Percentiles rank a stretch among this genome's conserved stretches.
Conservation (phyloP, 2,113 vertebrate genomes). For the Xiphophorus hellerii region DNA sequence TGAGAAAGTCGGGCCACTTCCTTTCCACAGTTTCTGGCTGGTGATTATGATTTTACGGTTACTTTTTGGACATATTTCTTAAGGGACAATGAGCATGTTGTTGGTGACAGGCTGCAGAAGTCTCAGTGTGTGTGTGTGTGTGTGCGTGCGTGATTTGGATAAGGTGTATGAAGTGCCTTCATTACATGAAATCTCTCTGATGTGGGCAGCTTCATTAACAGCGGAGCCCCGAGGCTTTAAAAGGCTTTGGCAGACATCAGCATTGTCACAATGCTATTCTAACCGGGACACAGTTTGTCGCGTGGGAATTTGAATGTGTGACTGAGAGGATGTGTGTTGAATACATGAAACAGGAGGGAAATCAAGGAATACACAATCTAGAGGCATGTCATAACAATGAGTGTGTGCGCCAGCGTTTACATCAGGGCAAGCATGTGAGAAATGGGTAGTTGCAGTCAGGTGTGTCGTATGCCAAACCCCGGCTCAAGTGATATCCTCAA, state of each 20-base stretch:
- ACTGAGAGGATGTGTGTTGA: conserved; percentile 21
- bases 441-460: not conserved
- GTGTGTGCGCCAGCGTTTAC: not conserved
- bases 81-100: conserved; percentile 12
- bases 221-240: conserved; percentile 46
- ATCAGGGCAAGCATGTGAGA: conserved; percentile 8
- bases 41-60: conserved; percentile 38
- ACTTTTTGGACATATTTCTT: conserved; percentile 14
- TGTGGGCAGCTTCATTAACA: conserved; percentile 71
- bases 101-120: conserved; percentile 9
- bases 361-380: conserved; percentile 12
- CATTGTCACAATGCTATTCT: conserved; percentile 62
- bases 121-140: conserved; percentile 7
- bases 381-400: not conserved
- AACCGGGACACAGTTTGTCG: conserved; percentile 40
- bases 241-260: conserved; percentile 65
- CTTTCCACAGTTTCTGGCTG: conserved; percentile 25
- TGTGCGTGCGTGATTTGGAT: conserved; percentile 28
- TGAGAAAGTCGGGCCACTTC: conserved; percentile 30
- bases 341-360: conserved; percentile 27
- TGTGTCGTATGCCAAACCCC: conserved; percentile 6
- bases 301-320: conserved; percentile 27
- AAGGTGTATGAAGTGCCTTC: conserved; percentile 53
- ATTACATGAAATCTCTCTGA: conserved; percentile 61
- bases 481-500: conserved; percentile 41